These are phyloP conservation scores for Pangasius larnaudii DNA, from an alignment of 2,797 vertebrate genomes.

Conservation along the genomic window DNA sequence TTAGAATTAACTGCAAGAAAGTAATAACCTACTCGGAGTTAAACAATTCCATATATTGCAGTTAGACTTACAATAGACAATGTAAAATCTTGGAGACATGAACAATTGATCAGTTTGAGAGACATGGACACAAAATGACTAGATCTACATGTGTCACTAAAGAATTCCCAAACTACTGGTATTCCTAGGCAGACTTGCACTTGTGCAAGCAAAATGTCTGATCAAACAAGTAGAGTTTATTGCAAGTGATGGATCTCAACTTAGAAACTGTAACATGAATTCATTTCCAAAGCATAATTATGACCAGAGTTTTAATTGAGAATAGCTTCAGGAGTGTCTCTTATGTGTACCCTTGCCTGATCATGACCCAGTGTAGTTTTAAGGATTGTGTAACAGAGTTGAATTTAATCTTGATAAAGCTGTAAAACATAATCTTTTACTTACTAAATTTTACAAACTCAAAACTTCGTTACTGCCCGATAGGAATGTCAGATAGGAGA, in stretches of 20 bases:
- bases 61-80: neutral
- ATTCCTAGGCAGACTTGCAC: neutral
- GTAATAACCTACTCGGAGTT: conserved; percentile 11
- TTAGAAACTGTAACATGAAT: neutral
- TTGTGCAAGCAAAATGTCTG: conserved; percentile 10
- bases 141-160: neutral
- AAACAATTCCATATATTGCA: conserved; percentile 28
- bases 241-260: neutral
- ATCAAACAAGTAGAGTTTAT: neutral
- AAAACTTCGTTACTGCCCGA: conserved; percentile 17
- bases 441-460: conserved; percentile 2
- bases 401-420: neutral
- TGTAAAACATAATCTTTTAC: conserved; percentile 6
- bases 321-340: neutral
- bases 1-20: conserved; percentile 33
- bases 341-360: neutral
- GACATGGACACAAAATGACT: neutral
- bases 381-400: neutral
- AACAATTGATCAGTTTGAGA: conserved; percentile 3
- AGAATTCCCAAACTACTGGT: neutral
- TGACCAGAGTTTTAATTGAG: neutral
- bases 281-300: neutral
- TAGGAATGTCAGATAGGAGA: conserved; percentile 34
- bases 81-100: neutral
- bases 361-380: neutral